These are phyloP conservation scores for Apodemia hepburni DNA, from an alignment of 2,888 invertebrate genomes.

Conservation along the genomic window DNA sequence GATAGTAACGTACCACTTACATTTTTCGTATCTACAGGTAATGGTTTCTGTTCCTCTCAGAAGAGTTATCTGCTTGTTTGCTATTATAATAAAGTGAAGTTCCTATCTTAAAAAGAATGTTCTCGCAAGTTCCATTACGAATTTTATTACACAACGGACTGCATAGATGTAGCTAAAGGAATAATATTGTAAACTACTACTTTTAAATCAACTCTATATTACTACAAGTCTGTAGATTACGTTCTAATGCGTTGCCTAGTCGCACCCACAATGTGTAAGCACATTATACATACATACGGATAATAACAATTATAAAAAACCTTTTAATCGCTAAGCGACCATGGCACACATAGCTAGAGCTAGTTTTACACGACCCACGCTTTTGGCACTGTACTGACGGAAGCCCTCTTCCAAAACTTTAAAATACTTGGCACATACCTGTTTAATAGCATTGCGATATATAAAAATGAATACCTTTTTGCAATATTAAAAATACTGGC, in stretches of 20 bases:
- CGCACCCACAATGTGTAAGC: conserved; percentile 42
- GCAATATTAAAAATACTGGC: background rate
- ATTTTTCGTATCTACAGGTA: too few relatives aligned
- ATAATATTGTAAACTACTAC: too few relatives aligned
- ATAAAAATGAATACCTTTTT: conserved; percentile 36
- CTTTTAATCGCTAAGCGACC: conserved; percentile 49
- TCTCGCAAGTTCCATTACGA: too few relatives aligned
- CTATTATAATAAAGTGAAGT: too few relatives aligned
- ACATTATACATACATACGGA: conserved; percentile 41
- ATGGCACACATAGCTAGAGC: conserved; percentile 50
- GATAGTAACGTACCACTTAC: too few relatives aligned
- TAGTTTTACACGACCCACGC: conserved; percentile 56
- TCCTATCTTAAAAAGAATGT: too few relatives aligned
- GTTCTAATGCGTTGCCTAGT: conserved; percentile 31
- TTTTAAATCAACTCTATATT: too few relatives aligned
- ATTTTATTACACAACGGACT: too few relatives aligned
- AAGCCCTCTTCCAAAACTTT: conserved; percentile 44
- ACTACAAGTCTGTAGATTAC: background rate
- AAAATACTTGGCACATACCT: conserved; percentile 42
- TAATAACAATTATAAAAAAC: conserved; percentile 44
- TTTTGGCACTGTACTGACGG: conserved; percentile 53
- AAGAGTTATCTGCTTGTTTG: too few relatives aligned
- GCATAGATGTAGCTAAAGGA: too few relatives aligned
- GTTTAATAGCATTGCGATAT: conserved; percentile 37
- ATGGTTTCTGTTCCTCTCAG: too few relatives aligned